Base-by-base conservation (phyloP, 2,797 vertebrate species). In the Jordanella pulchra region DNA sequence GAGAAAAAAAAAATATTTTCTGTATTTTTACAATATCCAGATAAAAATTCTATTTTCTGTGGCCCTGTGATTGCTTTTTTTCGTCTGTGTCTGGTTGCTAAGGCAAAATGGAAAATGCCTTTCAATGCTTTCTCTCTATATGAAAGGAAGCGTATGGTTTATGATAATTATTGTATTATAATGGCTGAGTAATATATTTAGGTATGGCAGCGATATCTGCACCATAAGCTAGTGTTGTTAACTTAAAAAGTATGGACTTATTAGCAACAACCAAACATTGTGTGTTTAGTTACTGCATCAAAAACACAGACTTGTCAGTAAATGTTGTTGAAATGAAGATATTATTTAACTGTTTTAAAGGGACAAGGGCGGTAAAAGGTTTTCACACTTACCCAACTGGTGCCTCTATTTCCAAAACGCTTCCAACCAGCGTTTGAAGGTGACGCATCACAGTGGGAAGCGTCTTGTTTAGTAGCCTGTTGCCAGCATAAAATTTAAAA, bases 371-470 rank as follows among this genome's bases (percentile, higher is more conserved):
- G n/a, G 17, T 25, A 35, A 28, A 42, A 54, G 2, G n/a, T 39
- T 55, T 42, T 45, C 25, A 4, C 13, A 25, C 9, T 13, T 44
- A 14, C 44, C 32, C 25, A 44, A 21, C 51, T 25, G 39, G 39
- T 45, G n/a, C 27, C 39, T 32, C 55, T 17, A n/a, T 18, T 32
- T 35, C 12, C 10, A 21, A 39, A 54, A 68, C n/a, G 6, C 50
- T 35, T 21, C 21, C 48, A 67, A 32, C 23, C 48, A 35, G 30
- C 9, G 28, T 50, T 50, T 23, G 14, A 66, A 7, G 17, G 17
- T 56, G 53, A 56, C 23, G 67, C 67, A 45, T 45, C 67, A 28
- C 67, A 44, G 25, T 44, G 25, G n/a, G 53, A 55, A 45, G 42
- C 11, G 30, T 56, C 39, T 45, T 63, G 58, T 71, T 64, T 54